phyloP scores from a whole-genome alignment of 2,113 vertebrate species.

The Gracilinanus agilis region DNA sequence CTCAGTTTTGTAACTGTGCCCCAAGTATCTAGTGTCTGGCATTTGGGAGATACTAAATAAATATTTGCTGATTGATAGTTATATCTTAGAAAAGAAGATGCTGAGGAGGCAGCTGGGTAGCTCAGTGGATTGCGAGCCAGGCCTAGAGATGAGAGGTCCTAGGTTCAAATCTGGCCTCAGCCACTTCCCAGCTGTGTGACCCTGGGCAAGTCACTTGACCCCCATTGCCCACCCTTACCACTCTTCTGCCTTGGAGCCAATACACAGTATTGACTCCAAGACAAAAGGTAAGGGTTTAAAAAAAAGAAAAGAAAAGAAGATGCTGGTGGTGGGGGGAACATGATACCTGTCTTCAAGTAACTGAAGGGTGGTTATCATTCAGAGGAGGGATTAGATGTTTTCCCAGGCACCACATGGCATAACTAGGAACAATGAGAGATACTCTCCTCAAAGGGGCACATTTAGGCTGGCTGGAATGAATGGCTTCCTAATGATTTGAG shows the following conservation, averaged over 20 bases:
- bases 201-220: too few species aligned
- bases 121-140: too few species aligned
- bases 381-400: neutral
- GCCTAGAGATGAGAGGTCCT: too few species aligned
- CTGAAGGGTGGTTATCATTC: neutral
- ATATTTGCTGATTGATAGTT: neutral
- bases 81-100: neutral
- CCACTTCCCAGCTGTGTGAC: too few species aligned
- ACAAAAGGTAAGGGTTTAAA: too few species aligned
- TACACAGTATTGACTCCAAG: too few species aligned
- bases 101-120: too few species aligned
- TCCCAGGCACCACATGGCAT: neutral
- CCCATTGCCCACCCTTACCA: too few species aligned
- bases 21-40: neutral
- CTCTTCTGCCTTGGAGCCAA: too few species aligned
- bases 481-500: neutral
- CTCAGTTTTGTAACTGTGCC: neutral
- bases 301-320: neutral
- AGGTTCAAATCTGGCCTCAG: too few species aligned
- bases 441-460: neutral
- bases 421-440: neutral
- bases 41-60: neutral
- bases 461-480: neutral
- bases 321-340: neutral
- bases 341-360: neutral